Percentiles rank a stretch among this genome's conserved stretches.
These are phyloP conservation scores for Lobophora halterata DNA, from an alignment of 2,888 invertebrate genomes.

Conservation along the genomic window DNA sequence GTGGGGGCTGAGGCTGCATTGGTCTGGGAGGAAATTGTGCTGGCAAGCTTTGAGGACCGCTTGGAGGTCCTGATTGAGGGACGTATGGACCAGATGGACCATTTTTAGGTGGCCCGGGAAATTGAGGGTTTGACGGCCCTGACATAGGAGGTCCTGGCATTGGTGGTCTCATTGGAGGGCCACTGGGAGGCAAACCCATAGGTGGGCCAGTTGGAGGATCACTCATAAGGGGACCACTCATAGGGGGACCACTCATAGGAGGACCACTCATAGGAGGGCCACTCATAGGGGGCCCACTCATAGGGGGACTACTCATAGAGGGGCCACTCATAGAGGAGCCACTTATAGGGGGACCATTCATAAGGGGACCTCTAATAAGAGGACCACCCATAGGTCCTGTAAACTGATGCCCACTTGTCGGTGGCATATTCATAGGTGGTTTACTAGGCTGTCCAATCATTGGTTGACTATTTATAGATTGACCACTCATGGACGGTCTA, in stretches of 20 bases:
- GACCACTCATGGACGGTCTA: slow-evolving; percentile 11
- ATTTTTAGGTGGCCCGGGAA: slow-evolving; percentile 44
- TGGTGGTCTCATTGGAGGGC: slow-evolving; percentile 26
- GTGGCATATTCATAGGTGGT: slow-evolving; percentile 13
- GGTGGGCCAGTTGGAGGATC: slow-evolving; percentile 22
- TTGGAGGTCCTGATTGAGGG: slow-evolving; percentile 22
- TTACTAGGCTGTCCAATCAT: slow-evolving; percentile 3
- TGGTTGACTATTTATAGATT: slow-evolving; percentile 3
- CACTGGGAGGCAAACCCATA: slow-evolving; percentile 19
- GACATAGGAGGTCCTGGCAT: slow-evolving; percentile 19
- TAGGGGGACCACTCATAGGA: slow-evolving; percentile 15
- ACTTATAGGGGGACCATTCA: slow-evolving; percentile 3
- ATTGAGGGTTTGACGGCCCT: no score
- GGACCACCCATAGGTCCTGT: slow-evolving; percentile 7
- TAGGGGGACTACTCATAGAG: neutral
- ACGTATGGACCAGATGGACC: slow-evolving; percentile 38
- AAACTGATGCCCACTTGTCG: slow-evolving; percentile 4
- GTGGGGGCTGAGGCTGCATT: slow-evolving; percentile 6
- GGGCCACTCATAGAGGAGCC: slow-evolving; percentile 9
- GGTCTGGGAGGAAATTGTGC: slow-evolving; percentile 14
- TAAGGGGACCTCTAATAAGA: slow-evolving; percentile 10
- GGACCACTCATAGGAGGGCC: slow-evolving; percentile 8
- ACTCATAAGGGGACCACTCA: slow-evolving; percentile 26
- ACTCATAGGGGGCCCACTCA: slow-evolving; percentile 6
- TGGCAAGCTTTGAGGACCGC: slow-evolving; percentile 25